Evolutionary conservation across 2,888 invertebrate genomes (phyloP).

Genomic region (Chaetogeoica ovagalla): DNA sequence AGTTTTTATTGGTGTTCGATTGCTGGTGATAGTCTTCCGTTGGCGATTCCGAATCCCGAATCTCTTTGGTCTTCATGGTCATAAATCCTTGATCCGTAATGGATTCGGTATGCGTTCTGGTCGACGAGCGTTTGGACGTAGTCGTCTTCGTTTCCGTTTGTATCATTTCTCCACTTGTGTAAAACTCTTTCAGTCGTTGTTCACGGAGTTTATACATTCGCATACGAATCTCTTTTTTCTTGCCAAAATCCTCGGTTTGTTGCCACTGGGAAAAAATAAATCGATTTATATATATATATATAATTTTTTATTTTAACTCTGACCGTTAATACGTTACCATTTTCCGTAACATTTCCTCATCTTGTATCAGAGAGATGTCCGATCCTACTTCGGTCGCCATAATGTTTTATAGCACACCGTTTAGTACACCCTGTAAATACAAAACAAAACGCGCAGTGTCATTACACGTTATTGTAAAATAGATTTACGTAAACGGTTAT

Average conservation of each 20-base stretch:
- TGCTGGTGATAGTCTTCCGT: conserved; percentile 64
- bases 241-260: conserved; percentile 81
- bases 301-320: not conserved
- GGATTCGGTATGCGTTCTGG: conserved; percentile 67
- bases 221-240: conserved; percentile 82
- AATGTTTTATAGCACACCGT: not conserved
- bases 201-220: conserved; percentile 84
- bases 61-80: conserved; percentile 77
- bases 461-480: too few relatives aligned
- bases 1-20: conserved; percentile 33
- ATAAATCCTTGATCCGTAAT: conserved; percentile 77
- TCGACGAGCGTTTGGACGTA: conserved; percentile 21
- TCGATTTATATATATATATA: conserved; percentile 29
- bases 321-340: conserved; percentile 65
- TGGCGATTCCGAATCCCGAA: conserved; percentile 76
- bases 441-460: too few relatives aligned
- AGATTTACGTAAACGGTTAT: too few relatives aligned
- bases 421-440: too few relatives aligned
- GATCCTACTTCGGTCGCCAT: conserved; percentile 61
- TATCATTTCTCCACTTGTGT: conserved; percentile 64
- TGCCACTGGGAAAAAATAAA: conserved; percentile 70
- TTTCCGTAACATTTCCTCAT: conserved; percentile 76
- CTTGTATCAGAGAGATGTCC: conserved; percentile 72
- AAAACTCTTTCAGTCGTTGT: conserved; percentile 75
- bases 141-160: conserved; percentile 54